Conservation (phyloP, 2,888 invertebrate genomes). For the Lumbricus terrestris region DNA sequence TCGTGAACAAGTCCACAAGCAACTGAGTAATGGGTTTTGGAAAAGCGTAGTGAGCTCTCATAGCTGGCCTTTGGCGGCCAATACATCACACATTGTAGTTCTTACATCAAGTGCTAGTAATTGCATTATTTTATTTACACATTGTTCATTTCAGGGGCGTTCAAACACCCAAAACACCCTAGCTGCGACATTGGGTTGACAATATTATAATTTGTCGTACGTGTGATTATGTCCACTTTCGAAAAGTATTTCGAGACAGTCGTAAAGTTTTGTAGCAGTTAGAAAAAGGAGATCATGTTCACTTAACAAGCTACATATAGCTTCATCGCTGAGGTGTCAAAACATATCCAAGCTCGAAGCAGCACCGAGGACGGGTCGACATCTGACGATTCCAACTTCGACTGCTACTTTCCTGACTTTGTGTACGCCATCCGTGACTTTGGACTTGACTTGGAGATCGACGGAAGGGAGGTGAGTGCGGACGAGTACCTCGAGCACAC, state of each 20-base stretch:
- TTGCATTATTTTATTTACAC: no score
- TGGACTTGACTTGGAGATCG: constrained; percentile 8
- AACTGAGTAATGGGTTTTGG: no score
- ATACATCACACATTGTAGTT: no score
- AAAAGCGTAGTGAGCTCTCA: no score
- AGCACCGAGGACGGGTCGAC: not conserved
- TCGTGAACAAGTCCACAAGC: no score
- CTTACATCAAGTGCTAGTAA: no score
- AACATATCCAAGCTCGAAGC: not conserved
- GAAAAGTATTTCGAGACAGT: not conserved
- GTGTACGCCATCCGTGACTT: constrained; percentile 18
- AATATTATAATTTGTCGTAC: no score
- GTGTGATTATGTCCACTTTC: not conserved
- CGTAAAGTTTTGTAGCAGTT: not conserved
- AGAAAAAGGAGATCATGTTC: not conserved
- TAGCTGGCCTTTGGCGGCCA: no score
- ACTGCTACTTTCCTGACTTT: constrained; percentile 19
- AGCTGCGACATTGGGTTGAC: no score
- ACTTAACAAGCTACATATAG: not conserved
- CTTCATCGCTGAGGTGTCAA: not conserved
- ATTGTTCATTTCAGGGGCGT: no score
- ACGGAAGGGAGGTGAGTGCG: not conserved
- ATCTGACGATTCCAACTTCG: not conserved
- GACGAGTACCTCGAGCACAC: constrained; percentile 11
- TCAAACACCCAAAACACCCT: no score